Evolutionary conservation across 2,888 invertebrate species (phyloP), one percentile per base, ranked within the genome.

Genomic region (Coleophora flavipennella): DNA sequence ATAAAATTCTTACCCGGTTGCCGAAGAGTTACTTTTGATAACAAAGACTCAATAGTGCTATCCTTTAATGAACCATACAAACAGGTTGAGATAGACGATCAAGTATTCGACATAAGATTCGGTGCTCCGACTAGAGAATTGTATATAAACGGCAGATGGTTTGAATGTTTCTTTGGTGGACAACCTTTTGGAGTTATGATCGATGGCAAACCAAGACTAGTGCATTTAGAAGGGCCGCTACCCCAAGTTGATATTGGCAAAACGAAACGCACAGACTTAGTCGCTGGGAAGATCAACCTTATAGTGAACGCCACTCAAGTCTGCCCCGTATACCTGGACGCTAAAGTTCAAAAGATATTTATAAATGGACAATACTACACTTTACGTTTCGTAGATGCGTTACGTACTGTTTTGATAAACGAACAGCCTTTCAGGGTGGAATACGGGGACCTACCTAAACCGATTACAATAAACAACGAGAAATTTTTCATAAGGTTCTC

Each of bases 221-320:
- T 99, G 1, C 91, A 93, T 57, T 80, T 99, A 8, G 93, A 94
- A 55, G 97, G 97, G 0, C 95, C 96, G 0, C 90, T 96, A 3
- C 99, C 99, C 0, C 95, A 95, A 75, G 97, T 99, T 0, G 93
- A 94, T 67, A 95, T 99, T 44, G 94, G 96, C 0, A 90, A 89
- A 28, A 79, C 74, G 1, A 90, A 91, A 52, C 87, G 95, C 25
- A 90, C 89, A 10, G 96, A 97, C 68, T 80, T 97, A 33, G 92
- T 94, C 1, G 90, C 92, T 0, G 95, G 94, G 0, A 93, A 93
- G 77, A 92, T 95, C 42, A 92, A 92, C 65, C 84, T 95, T 43
- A 92, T 95, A 39, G 89, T 95, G 4, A 91, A 96, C 67, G 95
- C 93, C 0, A 89, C 89, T 39, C 89, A 89, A 38, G 90, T 93